Conservation (phyloP, 2,888 invertebrate genomes). For the Eumacrocentrus americanus region DNA sequence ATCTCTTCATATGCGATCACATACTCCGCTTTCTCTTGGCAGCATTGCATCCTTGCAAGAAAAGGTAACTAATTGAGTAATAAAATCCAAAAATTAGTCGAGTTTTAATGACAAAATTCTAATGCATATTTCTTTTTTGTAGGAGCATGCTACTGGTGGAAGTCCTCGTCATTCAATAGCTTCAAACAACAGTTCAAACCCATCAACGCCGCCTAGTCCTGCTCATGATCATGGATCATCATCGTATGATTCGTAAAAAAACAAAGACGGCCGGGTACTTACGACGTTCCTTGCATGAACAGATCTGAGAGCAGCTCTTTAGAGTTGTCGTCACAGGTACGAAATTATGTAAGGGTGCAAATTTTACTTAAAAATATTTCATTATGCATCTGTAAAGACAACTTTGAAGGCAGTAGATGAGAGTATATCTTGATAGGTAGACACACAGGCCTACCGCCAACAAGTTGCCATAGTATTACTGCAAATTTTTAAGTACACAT, state of each 20-base stretch:
- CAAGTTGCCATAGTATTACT: conserved; percentile 30
- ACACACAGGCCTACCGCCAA: conserved; percentile 20
- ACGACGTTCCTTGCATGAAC: conserved; percentile 18
- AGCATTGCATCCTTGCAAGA: conserved; percentile 81
- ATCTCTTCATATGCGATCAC: conserved; percentile 63
- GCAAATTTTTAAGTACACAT: conserved; percentile 29
- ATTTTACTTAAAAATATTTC: conserved; percentile 25
- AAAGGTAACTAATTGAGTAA: conserved; percentile 62
- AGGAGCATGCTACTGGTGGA: conserved; percentile 61
- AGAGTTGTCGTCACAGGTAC: conserved; percentile 29
- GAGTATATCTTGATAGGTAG: background rate
- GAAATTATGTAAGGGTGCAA: conserved; percentile 29
- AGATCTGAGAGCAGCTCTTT: conserved; percentile 7
- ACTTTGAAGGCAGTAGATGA: conserved; percentile 18
- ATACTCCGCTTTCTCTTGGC: conserved; percentile 75
- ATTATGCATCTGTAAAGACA: conserved; percentile 22
- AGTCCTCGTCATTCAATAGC: conserved; percentile 76
- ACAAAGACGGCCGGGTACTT: conserved; percentile 26
- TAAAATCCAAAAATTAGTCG: background rate
- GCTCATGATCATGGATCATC: conserved; percentile 72
- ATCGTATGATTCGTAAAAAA: conserved; percentile 69
- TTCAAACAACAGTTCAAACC: conserved; percentile 76
- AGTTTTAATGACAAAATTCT: background rate
- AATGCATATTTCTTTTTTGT: background rate
- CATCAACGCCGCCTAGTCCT: conserved; percentile 75